Conservation (phyloP, 2,888 invertebrate species). For the Epirrhoe tristata region DNA sequence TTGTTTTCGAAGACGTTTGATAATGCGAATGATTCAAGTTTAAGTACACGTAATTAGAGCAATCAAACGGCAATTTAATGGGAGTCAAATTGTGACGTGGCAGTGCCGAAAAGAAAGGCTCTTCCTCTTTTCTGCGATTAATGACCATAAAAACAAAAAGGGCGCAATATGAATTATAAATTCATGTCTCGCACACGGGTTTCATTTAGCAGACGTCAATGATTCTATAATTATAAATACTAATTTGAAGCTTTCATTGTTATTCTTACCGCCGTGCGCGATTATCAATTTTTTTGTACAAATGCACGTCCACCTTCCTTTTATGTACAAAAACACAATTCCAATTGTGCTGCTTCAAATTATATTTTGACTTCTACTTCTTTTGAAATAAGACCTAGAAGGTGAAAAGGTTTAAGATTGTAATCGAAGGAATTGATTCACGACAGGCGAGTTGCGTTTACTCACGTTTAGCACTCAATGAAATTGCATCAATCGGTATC, state of each 20-base stretch:
- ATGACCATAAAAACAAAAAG: constrained; percentile 43
- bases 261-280: constrained; percentile 69
- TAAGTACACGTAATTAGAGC: constrained; percentile 26
- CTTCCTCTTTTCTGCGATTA: constrained; percentile 36
- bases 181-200: constrained; percentile 69
- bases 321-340: constrained; percentile 57
- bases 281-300: constrained; percentile 73
- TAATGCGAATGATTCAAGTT: constrained; percentile 10
- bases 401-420: constrained; percentile 48
- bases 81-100: constrained; percentile 25
- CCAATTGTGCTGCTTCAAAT: constrained; percentile 45
- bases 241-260: constrained; percentile 81
- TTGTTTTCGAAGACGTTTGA: constrained; percentile 29
- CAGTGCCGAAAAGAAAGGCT: constrained; percentile 18
- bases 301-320: constrained; percentile 68
- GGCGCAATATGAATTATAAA: constrained; percentile 61
- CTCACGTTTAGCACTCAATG: constrained; percentile 82
- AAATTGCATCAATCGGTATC: constrained; percentile 80
- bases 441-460: constrained; percentile 69
- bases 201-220: constrained; percentile 74
- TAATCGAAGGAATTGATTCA: constrained; percentile 62
- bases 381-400: constrained; percentile 55
- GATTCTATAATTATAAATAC: constrained; percentile 79
- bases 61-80: constrained; percentile 25
- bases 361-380: constrained; percentile 57